phyloP scores from a whole-genome alignment of 2,888 invertebrate species.

The Himalopsyche anomala region DNA sequence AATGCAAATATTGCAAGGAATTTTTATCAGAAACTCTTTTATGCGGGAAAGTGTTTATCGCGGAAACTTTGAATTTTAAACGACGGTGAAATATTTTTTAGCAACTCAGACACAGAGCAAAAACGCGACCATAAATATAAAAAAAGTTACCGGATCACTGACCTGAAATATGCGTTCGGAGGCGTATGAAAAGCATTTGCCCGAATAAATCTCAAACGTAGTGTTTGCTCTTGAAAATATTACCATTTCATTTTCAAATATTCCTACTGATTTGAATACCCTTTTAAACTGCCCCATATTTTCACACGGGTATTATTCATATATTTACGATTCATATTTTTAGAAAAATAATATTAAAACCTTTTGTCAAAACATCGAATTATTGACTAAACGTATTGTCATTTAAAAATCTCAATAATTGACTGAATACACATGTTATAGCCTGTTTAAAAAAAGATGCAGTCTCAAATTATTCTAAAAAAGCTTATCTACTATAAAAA shows the following conservation, averaged over 20 bases:
- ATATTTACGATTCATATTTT: constrained; percentile 6
- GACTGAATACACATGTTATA: no score
- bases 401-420: no score
- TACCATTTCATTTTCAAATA: constrained; percentile 40
- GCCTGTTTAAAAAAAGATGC: no score
- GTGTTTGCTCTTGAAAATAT: constrained; percentile 23
- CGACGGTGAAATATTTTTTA: not conserved
- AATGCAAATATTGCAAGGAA: not conserved
- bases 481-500: no score
- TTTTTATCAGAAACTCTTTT: not conserved
- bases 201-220: not conserved
- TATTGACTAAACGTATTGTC: no score
- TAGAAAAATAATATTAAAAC: not conserved
- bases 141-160: constrained; percentile 7
- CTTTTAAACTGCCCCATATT: not conserved
- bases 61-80: constrained; percentile 16
- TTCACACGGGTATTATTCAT: constrained; percentile 11
- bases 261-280: not conserved
- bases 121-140: not conserved
- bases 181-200: constrained; percentile 29
- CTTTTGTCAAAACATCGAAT: not conserved
- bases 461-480: no score
- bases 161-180: constrained; percentile 25
- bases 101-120: not conserved
- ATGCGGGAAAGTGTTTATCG: not conserved